Conservation (phyloP, 2,797 vertebrate genomes). For the Hipposideros larvatus region DNA sequence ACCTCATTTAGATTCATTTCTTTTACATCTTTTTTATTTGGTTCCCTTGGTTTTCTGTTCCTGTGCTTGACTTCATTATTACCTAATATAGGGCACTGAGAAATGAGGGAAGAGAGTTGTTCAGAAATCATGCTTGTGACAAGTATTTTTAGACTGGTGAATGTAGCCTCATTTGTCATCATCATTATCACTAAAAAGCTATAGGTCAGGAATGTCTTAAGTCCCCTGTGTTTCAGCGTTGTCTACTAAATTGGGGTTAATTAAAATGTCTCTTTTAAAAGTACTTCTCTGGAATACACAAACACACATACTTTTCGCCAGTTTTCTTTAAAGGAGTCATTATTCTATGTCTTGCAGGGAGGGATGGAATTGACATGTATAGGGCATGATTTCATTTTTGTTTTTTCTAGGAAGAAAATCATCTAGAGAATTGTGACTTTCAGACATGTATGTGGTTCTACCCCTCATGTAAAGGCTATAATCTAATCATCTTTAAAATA, state of each 20-base stretch:
- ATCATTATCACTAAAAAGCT: constrained; percentile 73
- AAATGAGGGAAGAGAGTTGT: constrained; percentile 31
- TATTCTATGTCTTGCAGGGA: neutral
- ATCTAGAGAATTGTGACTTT: constrained; percentile 35
- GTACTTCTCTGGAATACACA: constrained; percentile 26
- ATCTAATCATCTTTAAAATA: neutral
- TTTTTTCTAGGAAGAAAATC: constrained; percentile 27
- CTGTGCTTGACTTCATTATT: constrained; percentile 25
- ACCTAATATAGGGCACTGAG: neutral
- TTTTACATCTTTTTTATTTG: constrained; percentile 56
- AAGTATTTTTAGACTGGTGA: constrained; percentile 42
- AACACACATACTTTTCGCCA: neutral
- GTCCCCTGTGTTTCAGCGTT: constrained; percentile 70
- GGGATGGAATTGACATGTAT: neutral
- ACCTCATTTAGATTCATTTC: constrained; percentile 73
- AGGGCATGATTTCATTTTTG: neutral
- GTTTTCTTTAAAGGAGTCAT: neutral
- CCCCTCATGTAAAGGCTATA: neutral
- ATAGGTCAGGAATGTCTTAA: constrained; percentile 66
- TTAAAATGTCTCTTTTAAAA: constrained; percentile 77
- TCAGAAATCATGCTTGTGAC: constrained; percentile 55
- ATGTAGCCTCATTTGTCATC: constrained; percentile 71
- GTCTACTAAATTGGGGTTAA: constrained; percentile 78
- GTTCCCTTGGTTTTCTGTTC: neutral
- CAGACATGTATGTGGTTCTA: neutral